These are phyloP conservation scores for Acrocyrtus sp. DNA, from an alignment of 2,888 invertebrate species.

Conservation along the genomic window DNA sequence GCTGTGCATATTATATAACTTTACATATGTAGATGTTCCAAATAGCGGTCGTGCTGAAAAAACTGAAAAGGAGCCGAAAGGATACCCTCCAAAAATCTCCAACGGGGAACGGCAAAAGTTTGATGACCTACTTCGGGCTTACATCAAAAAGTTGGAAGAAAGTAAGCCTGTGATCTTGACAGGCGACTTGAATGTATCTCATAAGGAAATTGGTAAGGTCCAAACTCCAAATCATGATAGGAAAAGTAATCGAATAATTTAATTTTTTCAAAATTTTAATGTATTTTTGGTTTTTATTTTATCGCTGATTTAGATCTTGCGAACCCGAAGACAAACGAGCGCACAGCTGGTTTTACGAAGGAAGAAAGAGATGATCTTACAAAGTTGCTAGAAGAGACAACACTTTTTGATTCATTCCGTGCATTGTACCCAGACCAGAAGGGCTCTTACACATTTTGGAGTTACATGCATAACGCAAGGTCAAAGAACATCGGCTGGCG, in stretches of 20 bases:
- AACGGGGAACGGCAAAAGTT: constrained; percentile 88
- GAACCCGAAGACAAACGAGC: constrained; percentile 92
- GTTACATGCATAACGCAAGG: constrained; percentile 88
- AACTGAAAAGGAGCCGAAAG: constrained; percentile 53
- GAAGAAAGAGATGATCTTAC: constrained; percentile 95
- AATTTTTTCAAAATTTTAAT: neutral
- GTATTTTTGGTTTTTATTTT: constrained; percentile 6
- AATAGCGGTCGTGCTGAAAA: constrained; percentile 88
- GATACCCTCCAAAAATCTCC: constrained; percentile 71
- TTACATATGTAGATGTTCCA: constrained; percentile 93
- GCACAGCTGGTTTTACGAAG: constrained; percentile 94
- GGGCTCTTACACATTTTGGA: constrained; percentile 94
- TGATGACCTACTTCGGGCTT: constrained; percentile 85
- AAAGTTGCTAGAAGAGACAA: constrained; percentile 76
- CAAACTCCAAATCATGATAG: neutral
- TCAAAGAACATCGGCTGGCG: constrained; percentile 97
- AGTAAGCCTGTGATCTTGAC: constrained; percentile 94
- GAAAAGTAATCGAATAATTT: neutral
- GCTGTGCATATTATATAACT: constrained; percentile 74
- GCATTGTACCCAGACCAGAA: constrained; percentile 74
- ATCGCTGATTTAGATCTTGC: constrained; percentile 87
- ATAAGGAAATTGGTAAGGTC: constrained; percentile 86
- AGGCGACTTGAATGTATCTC: constrained; percentile 98
- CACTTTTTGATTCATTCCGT: constrained; percentile 86
- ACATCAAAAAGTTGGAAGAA: constrained; percentile 81